Base-by-base conservation (phyloP, 2,888 invertebrate genomes). In the Venustoraphidia nigricollis region DNA sequence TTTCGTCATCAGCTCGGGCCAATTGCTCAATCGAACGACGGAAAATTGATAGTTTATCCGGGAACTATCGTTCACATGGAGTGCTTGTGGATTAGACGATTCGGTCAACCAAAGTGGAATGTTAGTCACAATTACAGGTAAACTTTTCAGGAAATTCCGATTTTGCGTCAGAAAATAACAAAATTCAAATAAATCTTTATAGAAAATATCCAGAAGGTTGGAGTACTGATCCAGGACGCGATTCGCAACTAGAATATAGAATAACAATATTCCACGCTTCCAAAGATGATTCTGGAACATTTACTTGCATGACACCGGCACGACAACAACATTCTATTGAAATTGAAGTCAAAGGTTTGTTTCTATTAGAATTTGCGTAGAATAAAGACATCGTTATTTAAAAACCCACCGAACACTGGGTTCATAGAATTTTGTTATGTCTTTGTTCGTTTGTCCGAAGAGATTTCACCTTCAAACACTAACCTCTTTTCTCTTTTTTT, bases 61-160 rank as follows among this genome's bases (percentile, higher is more conserved):
- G 89, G 89, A 0, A 84, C 88, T 0, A 81, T 83, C 11, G 69
- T 90, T 36, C 89, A 90, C 60, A 86, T 90, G 83, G 90, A 90
- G 63, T 90, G 90, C 56, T 71, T 90, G 9, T 90, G 89, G 88
- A 85, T 88, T 69, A 69, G 88, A 51, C 72, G 87, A 49, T 88
- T 88, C 61, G 90, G 90, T 1, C 81, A 83, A 57, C 90, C 90
- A 0, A 85, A 83, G 62, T 90, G 90, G 90, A 83, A 81, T 51
- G 75, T 81, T 55, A 82, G 80, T 44, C 80, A 79, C 56, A 71
- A 74, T 56, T 75, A 77, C 63, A 78, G 80, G 68, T 69, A 57
- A 57, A 34, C 36, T 44, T 13, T 13, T 50, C 35, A 34, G 35
- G 35, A 14, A 13, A 4, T 17, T 17, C 17, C 3, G 4, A 17